phyloP scores from a whole-genome alignment of 2,113 vertebrate genomes.

The Cryptomyrus ogoouensis region DNA sequence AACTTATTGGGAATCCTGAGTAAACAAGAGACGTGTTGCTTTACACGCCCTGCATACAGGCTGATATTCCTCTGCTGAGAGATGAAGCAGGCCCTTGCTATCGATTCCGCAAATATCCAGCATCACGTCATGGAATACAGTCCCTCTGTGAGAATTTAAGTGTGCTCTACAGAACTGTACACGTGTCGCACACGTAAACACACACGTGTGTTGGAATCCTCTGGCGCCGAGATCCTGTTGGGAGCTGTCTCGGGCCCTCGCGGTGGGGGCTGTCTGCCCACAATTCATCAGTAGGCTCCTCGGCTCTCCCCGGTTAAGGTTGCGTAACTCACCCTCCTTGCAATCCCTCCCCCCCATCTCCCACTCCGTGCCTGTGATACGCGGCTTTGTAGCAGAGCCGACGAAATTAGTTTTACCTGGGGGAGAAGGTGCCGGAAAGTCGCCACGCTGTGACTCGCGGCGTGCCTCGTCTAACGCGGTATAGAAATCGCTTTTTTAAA shows the following conservation, averaged over 20 bases:
- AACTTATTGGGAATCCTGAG: neutral
- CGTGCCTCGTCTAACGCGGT: neutral
- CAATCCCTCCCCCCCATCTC: neutral
- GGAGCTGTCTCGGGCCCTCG: slow-evolving; percentile 34
- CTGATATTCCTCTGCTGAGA: neutral
- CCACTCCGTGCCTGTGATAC: neutral
- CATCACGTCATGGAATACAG: neutral
- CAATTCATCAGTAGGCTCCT: slow-evolving; percentile 32
- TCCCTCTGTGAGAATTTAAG: neutral
- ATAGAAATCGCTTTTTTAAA: slow-evolving; percentile 10
- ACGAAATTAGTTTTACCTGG: slow-evolving; percentile 16
- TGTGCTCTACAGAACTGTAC: too few species aligned
- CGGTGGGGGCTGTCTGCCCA: slow-evolving; percentile 30
- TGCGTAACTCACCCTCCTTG: neutral
- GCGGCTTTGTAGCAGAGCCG: neutral
- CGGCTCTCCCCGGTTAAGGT: slow-evolving; percentile 25
- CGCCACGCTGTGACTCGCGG: neutral
- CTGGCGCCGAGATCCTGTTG: slow-evolving; percentile 31
- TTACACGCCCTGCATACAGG: neutral
- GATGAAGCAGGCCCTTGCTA: neutral
- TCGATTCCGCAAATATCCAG: neutral
- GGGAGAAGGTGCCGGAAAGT: slow-evolving; percentile 7
- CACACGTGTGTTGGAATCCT: neutral
- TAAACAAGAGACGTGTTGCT: neutral
- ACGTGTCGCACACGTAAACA: neutral